Evolutionary conservation across 2,888 invertebrate species (phyloP).

Genomic region (Allolobophora icterica): DNA sequence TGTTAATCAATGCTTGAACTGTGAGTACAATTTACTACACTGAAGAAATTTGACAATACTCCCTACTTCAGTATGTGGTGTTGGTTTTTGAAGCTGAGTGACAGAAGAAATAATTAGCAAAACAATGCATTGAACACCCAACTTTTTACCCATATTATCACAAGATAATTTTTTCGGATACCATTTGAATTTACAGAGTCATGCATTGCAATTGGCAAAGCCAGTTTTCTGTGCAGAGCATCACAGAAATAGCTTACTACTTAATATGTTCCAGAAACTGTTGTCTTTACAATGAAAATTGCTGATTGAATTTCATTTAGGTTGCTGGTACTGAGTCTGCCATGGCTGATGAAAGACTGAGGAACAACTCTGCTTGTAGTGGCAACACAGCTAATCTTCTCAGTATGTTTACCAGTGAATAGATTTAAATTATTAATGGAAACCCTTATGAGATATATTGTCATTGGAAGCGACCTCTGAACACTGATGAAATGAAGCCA

Average conservation of each 20-base stretch:
- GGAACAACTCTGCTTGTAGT: neutral
- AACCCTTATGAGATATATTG: neutral
- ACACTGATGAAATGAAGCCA: no score
- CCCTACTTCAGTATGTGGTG: no score
- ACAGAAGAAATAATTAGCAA: no score
- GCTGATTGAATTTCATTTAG: neutral
- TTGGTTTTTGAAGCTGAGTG: no score
- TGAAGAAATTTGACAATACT: no score
- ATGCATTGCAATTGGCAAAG: neutral
- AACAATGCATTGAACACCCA: neutral
- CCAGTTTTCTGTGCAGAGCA: neutral
- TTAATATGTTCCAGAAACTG: neutral
- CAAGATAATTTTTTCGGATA: neutral
- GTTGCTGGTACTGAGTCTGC: neutral
- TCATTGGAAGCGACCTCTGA: neutral
- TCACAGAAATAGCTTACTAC: neutral
- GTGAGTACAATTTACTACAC: no score
- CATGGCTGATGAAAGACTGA: neutral
- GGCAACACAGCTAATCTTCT: neutral
- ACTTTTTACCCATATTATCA: neutral
- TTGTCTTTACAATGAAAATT: neutral
- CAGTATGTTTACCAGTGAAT: neutral
- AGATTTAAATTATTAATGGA: neutral
- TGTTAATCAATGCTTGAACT: no score
- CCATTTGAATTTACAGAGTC: neutral